Percentiles rank a stretch among this genome's conserved stretches.
Conservation (phyloP, 2,113 vertebrate genomes). For the Semicossyphus pulcher region DNA sequence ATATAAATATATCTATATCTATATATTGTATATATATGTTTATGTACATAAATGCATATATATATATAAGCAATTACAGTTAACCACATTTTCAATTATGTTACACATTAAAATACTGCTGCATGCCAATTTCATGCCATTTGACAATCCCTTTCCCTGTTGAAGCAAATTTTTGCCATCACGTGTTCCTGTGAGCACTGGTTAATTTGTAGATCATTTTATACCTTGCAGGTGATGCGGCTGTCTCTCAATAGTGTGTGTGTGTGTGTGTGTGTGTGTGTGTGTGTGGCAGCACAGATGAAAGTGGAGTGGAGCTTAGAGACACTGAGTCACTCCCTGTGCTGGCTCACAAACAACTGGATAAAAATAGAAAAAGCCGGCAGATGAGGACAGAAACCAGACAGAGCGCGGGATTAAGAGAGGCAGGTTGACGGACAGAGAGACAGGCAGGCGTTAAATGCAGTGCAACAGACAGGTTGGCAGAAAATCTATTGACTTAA, state of each 20-base stretch:
- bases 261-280: background rate
- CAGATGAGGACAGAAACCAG: conserved; percentile 49
- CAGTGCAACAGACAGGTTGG: conserved; percentile 34
- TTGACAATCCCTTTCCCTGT: conserved; percentile 7
- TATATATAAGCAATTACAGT: conserved; percentile 30
- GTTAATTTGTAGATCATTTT: no score
- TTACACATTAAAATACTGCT: conserved; percentile 28
- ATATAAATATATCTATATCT: no score
- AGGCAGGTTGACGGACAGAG: conserved; percentile 51
- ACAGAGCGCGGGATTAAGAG: conserved; percentile 3
- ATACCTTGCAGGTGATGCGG: background rate
- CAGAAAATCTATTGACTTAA: conserved; percentile 59
- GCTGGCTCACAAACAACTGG: conserved; percentile 63
- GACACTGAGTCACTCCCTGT: conserved; percentile 70
- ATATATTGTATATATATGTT: no score
- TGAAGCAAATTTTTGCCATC: background rate
- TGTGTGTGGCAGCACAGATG: conserved; percentile 47
- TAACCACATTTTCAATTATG: conserved; percentile 29
- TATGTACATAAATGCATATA: no score
- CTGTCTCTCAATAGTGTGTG: conserved; percentile 22
- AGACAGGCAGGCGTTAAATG: conserved; percentile 14
- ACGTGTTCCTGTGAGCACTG: no score
- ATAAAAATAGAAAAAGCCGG: conserved; percentile 67
- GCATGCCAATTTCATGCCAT: conserved; percentile 39
- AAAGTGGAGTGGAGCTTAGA: conserved; percentile 71